phyloP scores from a whole-genome alignment of 2,113 vertebrate species.

The Oryzias celebensis region DNA sequence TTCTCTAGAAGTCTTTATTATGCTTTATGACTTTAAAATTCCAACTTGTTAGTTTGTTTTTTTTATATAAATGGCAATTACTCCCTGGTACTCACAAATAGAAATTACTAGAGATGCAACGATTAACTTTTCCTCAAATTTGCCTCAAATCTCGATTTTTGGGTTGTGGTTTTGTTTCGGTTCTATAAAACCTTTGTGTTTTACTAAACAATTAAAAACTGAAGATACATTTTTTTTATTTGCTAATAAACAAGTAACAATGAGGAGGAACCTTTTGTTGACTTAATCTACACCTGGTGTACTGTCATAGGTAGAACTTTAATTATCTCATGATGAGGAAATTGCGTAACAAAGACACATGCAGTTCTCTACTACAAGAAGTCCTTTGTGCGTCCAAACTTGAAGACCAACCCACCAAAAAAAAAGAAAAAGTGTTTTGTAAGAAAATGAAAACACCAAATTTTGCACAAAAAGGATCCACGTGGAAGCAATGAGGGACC shows the following conservation, averaged over 20 bases:
- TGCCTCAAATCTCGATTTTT: too few species aligned
- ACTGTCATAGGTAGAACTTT: too few species aligned
- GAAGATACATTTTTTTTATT: too few species aligned
- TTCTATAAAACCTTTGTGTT: too few species aligned
- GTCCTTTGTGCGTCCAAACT: conserved; percentile 96
- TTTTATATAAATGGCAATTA: conserved; percentile 5
- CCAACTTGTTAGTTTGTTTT: not conserved
- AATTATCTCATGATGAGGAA: too few species aligned
- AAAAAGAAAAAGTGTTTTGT: conserved; percentile 98
- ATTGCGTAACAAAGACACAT: conserved; percentile 13
- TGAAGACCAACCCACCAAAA: conserved; percentile 97
- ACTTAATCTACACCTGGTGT: too few species aligned
- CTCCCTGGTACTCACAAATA: not conserved
- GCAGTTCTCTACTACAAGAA: conserved; percentile 86
- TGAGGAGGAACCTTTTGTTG: too few species aligned
- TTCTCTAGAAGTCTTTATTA: not conserved
- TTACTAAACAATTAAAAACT: too few species aligned
- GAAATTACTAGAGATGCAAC: too few species aligned
- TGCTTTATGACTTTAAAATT: not conserved
- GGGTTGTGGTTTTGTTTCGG: too few species aligned
- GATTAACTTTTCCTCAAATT: too few species aligned
- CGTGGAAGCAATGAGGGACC: conserved; percentile 97
- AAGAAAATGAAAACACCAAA: conserved; percentile 94
- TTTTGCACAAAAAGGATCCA: conserved; percentile 90
- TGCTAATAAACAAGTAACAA: too few species aligned